Evolutionary conservation across 2,888 invertebrate species (phyloP).

Genomic region (Tipula helvola): DNA sequence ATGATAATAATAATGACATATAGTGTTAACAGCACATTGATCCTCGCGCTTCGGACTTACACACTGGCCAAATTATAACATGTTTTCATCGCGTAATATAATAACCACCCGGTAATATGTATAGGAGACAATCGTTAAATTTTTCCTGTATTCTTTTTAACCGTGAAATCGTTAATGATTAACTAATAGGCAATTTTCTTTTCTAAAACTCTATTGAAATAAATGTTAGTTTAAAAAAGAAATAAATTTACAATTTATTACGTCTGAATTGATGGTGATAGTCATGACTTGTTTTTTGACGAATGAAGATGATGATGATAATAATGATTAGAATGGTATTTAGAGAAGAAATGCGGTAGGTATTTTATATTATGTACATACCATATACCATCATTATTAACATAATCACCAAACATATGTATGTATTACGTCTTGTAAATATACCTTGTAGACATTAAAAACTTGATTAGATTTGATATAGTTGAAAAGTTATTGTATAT

Average conservation of each 20-base stretch:
- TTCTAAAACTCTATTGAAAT: not conserved
- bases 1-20: not conserved
- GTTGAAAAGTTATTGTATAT: not conserved
- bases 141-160: not conserved
- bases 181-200: not conserved
- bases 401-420: not conserved
- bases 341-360: not conserved
- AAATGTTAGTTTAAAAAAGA: not conserved
- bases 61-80: not conserved
- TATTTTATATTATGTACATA: not conserved
- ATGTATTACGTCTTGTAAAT: not conserved
- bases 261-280: not conserved
- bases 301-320: not conserved
- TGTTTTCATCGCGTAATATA: not conserved
- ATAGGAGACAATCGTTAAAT: not conserved
- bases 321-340: not conserved
- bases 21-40: not conserved
- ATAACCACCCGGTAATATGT: not conserved
- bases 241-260: not conserved
- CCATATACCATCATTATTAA: too few species aligned
- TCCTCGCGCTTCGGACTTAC: not conserved
- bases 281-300: not conserved
- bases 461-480: not conserved
- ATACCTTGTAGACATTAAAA: not conserved
- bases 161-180: not conserved